Evolutionary conservation across 2,797 vertebrate genomes (phyloP).

Genomic region (Malacoraja senta): DNA sequence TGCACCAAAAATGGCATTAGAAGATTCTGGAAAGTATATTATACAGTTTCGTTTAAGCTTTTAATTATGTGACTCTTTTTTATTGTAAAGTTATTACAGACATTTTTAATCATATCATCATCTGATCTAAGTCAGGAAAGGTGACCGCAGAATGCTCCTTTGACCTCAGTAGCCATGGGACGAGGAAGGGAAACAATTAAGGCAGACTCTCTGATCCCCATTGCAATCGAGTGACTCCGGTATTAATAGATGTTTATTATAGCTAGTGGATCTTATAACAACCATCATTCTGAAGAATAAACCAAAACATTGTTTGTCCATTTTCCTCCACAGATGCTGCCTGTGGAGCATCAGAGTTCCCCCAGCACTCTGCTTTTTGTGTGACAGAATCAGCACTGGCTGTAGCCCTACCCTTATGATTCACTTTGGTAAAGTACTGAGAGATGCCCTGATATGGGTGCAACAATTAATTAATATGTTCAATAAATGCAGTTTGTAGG

Average conservation of each 20-base stretch:
- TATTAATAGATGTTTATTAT: background rate
- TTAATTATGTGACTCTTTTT: background rate
- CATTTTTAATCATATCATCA: background rate
- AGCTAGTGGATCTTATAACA: background rate
- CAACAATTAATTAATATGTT: background rate
- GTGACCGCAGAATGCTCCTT: background rate
- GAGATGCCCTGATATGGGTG: background rate
- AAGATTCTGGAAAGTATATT: background rate
- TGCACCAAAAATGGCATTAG: background rate
- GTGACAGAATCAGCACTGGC: too few species aligned
- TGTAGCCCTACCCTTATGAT: too few species aligned
- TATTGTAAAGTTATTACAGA: background rate
- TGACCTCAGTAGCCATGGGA: background rate
- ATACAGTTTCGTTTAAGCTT: background rate
- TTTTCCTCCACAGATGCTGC: too few species aligned
- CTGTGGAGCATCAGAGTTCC: too few species aligned
- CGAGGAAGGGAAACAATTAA: conserved; percentile 17
- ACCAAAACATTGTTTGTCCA: too few species aligned
- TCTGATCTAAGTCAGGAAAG: background rate
- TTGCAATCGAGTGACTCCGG: background rate
- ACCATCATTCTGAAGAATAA: too few species aligned
- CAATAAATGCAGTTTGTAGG: background rate
- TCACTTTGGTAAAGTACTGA: background rate
- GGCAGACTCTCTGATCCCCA: background rate
- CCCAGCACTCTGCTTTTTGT: too few species aligned